A percentile compares a stretch with the other conserved stretches of the same genome.
These are phyloP conservation scores for Axea sp. DNA, from an alignment of 2,888 invertebrate genomes.

Conservation along the genomic window DNA sequence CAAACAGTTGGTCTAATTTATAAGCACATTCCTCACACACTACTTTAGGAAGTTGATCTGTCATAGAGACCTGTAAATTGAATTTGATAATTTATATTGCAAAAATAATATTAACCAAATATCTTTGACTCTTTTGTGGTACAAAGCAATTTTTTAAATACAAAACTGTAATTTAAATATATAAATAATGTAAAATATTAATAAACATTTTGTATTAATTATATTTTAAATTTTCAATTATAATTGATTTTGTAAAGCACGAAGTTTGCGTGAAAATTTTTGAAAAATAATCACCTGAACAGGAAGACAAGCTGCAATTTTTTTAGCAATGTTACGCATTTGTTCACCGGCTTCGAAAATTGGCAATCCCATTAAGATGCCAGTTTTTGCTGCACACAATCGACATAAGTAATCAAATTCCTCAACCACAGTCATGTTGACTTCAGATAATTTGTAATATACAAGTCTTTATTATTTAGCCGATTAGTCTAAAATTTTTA, in stretches of 20 bases:
- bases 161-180: no score
- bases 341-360: conserved; percentile 80
- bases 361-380: conserved; percentile 78
- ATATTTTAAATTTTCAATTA: no score
- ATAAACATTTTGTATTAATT: no score
- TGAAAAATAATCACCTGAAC: conserved; percentile 80
- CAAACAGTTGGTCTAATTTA: conserved; percentile 81
- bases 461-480: background rate
- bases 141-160: no score
- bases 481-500: conserved; percentile 19
- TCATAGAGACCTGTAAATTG: conserved; percentile 79
- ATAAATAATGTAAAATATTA: no score
- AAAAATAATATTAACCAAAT: no score
- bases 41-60: conserved; percentile 82
- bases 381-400: conserved; percentile 79
- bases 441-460: background rate
- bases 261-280: no score
- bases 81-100: no score
- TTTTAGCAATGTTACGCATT: conserved; percentile 81
- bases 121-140: no score
- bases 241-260: no score
- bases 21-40: conserved; percentile 82
- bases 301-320: conserved; percentile 82
- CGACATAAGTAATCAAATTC: conserved; percentile 79
- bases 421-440: conserved; percentile 67